phyloP scores from a whole-genome alignment of 2,888 invertebrate species.

The Phalangium opilio region DNA sequence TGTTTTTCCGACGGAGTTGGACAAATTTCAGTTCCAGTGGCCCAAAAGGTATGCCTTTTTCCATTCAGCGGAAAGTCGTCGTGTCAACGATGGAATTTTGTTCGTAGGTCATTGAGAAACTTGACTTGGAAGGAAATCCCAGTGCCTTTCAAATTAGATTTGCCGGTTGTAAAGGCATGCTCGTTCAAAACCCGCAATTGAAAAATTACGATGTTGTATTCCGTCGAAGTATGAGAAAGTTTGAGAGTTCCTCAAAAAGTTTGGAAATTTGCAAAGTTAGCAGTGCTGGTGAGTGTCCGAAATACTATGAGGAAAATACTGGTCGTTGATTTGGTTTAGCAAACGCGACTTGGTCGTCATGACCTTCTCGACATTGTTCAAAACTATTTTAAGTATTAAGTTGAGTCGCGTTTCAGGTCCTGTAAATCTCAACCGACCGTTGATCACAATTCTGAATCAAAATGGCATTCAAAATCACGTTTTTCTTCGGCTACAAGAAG shows the following conservation, averaged over 20 bases:
- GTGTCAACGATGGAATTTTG: too few relatives aligned
- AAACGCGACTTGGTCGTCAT: too few relatives aligned
- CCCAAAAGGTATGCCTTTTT: conserved; percentile 17
- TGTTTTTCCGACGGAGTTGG: conserved; percentile 21
- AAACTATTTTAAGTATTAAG: too few relatives aligned
- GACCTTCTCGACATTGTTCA: too few relatives aligned
- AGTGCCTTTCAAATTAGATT: conserved; percentile 21
- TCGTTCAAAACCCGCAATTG: conserved; percentile 14
- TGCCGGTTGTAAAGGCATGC: conserved; percentile 22
- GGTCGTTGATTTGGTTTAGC: too few relatives aligned
- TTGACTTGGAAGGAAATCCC: conserved; percentile 8
- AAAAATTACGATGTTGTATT: conserved; percentile 14
- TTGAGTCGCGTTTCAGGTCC: conserved; percentile 13
- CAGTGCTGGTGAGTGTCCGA: conserved; percentile 18
- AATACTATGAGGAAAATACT: too few relatives aligned
- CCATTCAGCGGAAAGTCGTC: too few relatives aligned
- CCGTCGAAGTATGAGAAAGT: conserved; percentile 22
- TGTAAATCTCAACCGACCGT: conserved; percentile 21
- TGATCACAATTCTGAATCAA: conserved; percentile 22
- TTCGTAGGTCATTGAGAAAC: not conserved
- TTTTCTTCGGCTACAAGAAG: conserved; percentile 10
- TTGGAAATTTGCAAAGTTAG: conserved; percentile 23
- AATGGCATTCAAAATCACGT: conserved; percentile 18
- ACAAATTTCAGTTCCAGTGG: conserved; percentile 13
- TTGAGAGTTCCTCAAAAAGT: conserved; percentile 18